These are phyloP conservation scores for Platalea minor DNA, from an alignment of 2,797 vertebrate species.

Conservation along the genomic window DNA sequence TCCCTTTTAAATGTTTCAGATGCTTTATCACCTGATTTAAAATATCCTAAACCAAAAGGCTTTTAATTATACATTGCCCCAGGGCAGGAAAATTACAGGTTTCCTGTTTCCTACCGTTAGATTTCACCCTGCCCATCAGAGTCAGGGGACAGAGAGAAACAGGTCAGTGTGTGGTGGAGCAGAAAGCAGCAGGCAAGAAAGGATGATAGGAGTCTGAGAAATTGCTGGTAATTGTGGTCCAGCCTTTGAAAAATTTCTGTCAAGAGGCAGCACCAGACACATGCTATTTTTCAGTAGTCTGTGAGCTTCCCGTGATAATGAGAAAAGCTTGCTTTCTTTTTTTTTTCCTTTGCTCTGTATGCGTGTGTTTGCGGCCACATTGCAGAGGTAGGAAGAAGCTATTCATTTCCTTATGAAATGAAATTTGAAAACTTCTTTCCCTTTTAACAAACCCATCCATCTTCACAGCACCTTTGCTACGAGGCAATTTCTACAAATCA, in stretches of 20 bases:
- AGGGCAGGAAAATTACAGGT: neutral
- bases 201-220: neutral
- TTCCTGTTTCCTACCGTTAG: neutral
- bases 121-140: neutral
- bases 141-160: neutral
- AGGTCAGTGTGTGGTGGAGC: neutral
- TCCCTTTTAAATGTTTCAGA: neutral
- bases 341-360: neutral
- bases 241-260: neutral
- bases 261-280: neutral
- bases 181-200: neutral
- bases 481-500: constrained; percentile 44
- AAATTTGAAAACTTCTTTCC: constrained; percentile 4
- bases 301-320: neutral
- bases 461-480: constrained; percentile 32
- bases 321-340: neutral
- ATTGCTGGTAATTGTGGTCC: neutral
- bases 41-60: neutral
- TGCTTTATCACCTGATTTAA: neutral
- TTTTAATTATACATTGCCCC: neutral
- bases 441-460: constrained; percentile 44
- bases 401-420: neutral
- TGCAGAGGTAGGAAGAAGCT: neutral
- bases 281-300: neutral
- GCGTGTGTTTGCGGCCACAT: neutral